phyloP scores from a whole-genome alignment of 2,888 invertebrate genomes.

The Drosophila prostipennis region DNA sequence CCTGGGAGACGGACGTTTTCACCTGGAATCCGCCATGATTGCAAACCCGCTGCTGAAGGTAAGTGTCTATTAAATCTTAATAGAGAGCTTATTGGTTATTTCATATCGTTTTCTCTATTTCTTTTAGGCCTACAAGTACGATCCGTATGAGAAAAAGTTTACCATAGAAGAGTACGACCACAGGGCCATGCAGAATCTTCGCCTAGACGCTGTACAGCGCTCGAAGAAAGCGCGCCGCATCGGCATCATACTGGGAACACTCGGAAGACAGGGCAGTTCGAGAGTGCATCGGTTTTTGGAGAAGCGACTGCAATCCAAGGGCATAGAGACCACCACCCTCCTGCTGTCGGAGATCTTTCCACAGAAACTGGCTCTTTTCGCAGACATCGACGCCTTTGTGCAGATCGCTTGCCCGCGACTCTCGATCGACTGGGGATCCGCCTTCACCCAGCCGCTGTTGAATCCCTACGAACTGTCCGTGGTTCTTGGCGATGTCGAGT shows the following conservation, averaged over 20 bases:
- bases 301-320: constrained; percentile 87
- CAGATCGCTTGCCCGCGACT: constrained; percentile 98
- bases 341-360: constrained; percentile 98
- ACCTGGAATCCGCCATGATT: constrained; percentile 99
- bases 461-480: constrained; percentile 97
- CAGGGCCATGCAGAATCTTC: constrained; percentile 90
- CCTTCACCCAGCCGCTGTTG: constrained; percentile 94
- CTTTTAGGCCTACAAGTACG: constrained; percentile 93
- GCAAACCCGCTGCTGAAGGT: constrained; percentile 92
- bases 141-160: constrained; percentile 98
- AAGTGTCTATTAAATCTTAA: neutral
- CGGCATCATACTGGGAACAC: constrained; percentile 96
- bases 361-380: constrained; percentile 93
- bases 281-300: constrained; percentile 92
- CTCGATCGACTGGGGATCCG: constrained; percentile 99
- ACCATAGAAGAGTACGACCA: constrained; percentile 96
- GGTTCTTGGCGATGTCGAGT: constrained; percentile 89
- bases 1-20: constrained; percentile 98
- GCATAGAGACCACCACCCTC: constrained; percentile 90
- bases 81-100: no score
- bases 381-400: constrained; percentile 89
- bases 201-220: constrained; percentile 89
- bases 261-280: constrained; percentile 97
- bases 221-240: constrained; percentile 88
- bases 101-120: no score